phyloP scores from a whole-genome alignment of 2,888 invertebrate genomes.

The Ceraclea dissimilis region DNA sequence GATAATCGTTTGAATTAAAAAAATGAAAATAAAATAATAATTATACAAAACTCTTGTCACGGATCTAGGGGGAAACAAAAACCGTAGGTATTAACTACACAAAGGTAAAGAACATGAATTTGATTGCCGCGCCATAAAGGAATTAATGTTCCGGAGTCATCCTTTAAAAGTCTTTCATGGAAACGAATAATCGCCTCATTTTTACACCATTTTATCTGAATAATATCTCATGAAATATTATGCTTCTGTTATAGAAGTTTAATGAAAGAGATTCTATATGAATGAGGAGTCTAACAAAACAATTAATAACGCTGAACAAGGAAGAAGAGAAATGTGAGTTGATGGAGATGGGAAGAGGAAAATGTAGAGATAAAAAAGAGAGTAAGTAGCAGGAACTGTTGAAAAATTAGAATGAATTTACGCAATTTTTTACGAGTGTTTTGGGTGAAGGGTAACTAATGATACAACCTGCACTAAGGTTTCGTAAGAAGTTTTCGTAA shows the following conservation, averaged over 20 bases:
- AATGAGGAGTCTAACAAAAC: neutral
- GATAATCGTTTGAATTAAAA: too few relatives aligned
- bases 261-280: neutral
- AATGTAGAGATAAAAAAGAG: too few relatives aligned
- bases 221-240: neutral
- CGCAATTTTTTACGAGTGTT: neutral
- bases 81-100: too few relatives aligned
- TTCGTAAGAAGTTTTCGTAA: neutral
- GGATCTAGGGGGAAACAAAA: too few relatives aligned
- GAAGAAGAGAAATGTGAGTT: neutral
- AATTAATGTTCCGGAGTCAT: too few relatives aligned
- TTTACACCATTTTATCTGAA: neutral
- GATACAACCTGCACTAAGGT: neutral
- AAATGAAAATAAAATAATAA: too few relatives aligned
- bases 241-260: neutral
- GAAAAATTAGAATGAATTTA: neutral
- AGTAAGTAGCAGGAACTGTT: neutral
- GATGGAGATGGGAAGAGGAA: neutral
- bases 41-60: too few relatives aligned
- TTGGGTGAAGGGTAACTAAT: neutral
- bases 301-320: neutral
- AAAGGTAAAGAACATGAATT: too few relatives aligned
- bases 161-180: too few relatives aligned
- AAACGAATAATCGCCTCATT: neutral
- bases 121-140: too few relatives aligned